phyloP scores from a whole-genome alignment of 2,113 vertebrate genomes.

The Scartelaos histophorus region DNA sequence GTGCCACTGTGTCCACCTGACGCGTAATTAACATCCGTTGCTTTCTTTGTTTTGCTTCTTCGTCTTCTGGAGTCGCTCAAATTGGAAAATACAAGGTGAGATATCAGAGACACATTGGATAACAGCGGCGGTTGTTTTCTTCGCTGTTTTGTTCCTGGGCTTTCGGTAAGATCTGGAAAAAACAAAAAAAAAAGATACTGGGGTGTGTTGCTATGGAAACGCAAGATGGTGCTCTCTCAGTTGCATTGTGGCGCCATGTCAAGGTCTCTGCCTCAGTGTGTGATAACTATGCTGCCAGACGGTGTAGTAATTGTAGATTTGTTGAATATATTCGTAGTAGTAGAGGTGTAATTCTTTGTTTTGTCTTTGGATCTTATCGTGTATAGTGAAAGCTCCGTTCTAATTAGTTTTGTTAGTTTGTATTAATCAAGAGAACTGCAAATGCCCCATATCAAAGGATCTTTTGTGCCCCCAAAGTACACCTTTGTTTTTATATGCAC shows the following conservation, averaged over 20 bases:
- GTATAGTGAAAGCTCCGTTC: neutral
- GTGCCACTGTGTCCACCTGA: conserved; percentile 26
- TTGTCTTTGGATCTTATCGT: neutral
- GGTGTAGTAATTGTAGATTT: neutral
- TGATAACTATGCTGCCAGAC: conserved; percentile 59
- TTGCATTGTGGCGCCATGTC: conserved; percentile 71
- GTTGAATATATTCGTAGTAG: neutral
- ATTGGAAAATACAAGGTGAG: conserved; percentile 6
- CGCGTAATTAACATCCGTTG: conserved; percentile 9
- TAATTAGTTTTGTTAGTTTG: neutral
- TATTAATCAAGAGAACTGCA: neutral
- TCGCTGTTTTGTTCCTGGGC: conserved; percentile 61
- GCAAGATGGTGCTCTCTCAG: conserved; percentile 61
- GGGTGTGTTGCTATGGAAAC: conserved; percentile 78
- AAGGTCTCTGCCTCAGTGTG: conserved; percentile 69
- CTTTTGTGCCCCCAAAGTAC: neutral
- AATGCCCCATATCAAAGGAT: neutral
- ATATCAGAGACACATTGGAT: conserved; percentile 30
- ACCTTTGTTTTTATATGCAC: neutral
- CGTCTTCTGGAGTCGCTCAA: conserved; percentile 11
- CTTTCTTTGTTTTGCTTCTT: neutral
- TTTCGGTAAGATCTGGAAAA: conserved; percentile 59
- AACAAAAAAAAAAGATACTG: conserved; percentile 58
- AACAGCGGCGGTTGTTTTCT: conserved; percentile 37
- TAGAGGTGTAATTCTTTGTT: neutral